Conservation (phyloP, 53 echinoderm and acorn worm genomes). For the Echinometra lucunter region DNA sequence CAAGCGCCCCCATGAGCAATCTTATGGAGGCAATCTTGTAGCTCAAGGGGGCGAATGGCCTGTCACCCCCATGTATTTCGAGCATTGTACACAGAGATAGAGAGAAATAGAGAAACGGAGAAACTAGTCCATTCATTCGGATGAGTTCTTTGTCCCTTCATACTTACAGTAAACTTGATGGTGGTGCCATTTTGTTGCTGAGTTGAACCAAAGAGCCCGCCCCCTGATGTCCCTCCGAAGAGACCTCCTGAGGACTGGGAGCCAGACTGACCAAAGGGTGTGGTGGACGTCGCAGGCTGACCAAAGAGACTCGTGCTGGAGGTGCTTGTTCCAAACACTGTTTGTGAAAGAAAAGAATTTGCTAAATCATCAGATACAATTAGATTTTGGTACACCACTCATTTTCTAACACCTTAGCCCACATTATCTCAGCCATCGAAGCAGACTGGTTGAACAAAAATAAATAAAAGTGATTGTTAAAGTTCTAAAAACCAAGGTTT, state of each 20-base stretch:
- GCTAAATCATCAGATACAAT: not conserved
- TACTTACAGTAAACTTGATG: constrained; percentile 86
- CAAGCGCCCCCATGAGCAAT: too few species aligned
- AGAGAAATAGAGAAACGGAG: not conserved
- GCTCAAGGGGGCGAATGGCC: too few species aligned
- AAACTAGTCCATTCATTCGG: too few species aligned
- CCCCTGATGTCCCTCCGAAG: constrained; percentile 72
- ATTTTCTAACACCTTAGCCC: not conserved
- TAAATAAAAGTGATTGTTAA: too few species aligned
- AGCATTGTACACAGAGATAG: too few species aligned
- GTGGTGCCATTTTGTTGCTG: constrained; percentile 82
- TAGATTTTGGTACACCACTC: not conserved
- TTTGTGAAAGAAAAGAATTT: not conserved
- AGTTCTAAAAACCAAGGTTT: too few species aligned
- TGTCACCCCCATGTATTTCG: too few species aligned
- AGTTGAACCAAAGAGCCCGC: constrained; percentile 78
- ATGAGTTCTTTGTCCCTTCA: not conserved
- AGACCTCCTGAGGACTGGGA: constrained; percentile 71
- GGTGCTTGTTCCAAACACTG: constrained; percentile 81
- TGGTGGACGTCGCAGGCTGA: constrained; percentile 74
- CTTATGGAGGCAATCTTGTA: too few species aligned
- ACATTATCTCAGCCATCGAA: not conserved
- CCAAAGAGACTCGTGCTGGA: constrained; percentile 82
- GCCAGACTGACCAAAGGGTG: constrained; percentile 87
- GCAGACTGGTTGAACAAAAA: not conserved